Evolutionary conservation across 1,140 invertebrate genomes (phyloP), one percentile per base, ranked within the genome.

Genomic region (Eueides isabella): DNA sequence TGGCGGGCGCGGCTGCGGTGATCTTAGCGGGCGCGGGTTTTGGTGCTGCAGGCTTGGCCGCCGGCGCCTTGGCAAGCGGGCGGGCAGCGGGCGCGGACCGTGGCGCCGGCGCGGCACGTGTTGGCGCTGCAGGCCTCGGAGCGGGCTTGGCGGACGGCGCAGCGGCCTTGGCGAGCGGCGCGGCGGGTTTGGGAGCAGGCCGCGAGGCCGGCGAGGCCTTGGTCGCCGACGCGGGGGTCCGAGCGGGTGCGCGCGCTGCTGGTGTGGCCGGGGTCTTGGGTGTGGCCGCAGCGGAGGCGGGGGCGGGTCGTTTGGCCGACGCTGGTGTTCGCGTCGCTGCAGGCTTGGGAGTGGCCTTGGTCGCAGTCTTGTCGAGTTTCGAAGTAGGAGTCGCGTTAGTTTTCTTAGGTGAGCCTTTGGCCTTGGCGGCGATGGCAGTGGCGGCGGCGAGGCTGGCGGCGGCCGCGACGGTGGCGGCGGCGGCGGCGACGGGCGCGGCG

Each of bases 21-120:
- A 68, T 35, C 30, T 70, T 75, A 6, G 48, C 44, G 0, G 76
- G 38, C 1, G 77, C 67, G 1, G 81, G 72, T 41, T 2, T 48
- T 2, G 44, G 44, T 7, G 61, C 94, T 93, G 93, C 75, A 0
- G 94, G 82, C 76, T 95, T 95, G 3, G 73, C 38, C 6, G 94
- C 92, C 0, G 80, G 64, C 0, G 79, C 72, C 75, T 92, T 94
- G 0, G 91, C 67, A 19, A 72, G 66, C 72, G 73, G 61, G 28
- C 74, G 71, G 6, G 75, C 41, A 26, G 73, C 64, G 14, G 75
- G 75, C n/a, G 76, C 72, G 19, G 68, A 69, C 16, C 61, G 78
- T 38, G 73, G 63, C n/a, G 69, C 71, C 6, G 82, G 75, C 61
- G 75, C 48, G 2, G 76, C 33, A n/a, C 48, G 55, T 48, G 26